phyloP scores from a whole-genome alignment of 1,140 invertebrate species.

The Holotrichia oblita region DNA sequence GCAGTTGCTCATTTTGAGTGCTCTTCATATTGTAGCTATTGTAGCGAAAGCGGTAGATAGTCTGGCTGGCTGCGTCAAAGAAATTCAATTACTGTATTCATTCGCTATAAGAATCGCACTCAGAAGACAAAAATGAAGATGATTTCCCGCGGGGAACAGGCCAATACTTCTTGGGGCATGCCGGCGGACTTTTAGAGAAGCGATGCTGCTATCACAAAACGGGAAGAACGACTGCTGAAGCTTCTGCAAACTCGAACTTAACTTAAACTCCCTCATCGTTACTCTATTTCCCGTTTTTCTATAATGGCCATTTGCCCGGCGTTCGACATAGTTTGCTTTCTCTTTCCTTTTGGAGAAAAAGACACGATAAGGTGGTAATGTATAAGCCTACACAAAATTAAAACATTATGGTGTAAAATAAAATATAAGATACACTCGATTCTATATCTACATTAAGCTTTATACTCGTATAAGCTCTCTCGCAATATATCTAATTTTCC shows the following conservation, averaged over 20 bases:
- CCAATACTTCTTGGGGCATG: conserved; percentile 37
- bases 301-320: conserved; percentile 3
- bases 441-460: neutral
- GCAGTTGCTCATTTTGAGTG: conserved; percentile 12
- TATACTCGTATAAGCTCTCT: no score
- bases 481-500: no score
- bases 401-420: neutral
- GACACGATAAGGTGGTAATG: neutral
- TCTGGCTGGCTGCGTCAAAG: conserved; percentile 31
- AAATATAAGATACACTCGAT: neutral
- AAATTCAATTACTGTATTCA: conserved; percentile 41
- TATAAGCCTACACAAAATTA: neutral
- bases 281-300: conserved; percentile 31
- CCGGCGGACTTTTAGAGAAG: conserved; percentile 23
- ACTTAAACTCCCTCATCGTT: conserved; percentile 31
- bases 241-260: conserved; percentile 11
- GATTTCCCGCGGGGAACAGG: conserved; percentile 35
- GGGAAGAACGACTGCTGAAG: neutral
- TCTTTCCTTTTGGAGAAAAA: neutral
- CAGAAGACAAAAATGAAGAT: conserved; percentile 41
- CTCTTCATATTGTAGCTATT: neutral
- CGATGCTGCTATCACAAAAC: neutral
- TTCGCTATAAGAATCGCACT: conserved; percentile 37
- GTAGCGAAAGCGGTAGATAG: neutral
- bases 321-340: neutral